A percentile compares a stretch with the other conserved stretches of the same genome.
These are phyloP conservation scores for Pantala flavescens DNA, from an alignment of 1,140 invertebrate species.

Conservation along the genomic window DNA sequence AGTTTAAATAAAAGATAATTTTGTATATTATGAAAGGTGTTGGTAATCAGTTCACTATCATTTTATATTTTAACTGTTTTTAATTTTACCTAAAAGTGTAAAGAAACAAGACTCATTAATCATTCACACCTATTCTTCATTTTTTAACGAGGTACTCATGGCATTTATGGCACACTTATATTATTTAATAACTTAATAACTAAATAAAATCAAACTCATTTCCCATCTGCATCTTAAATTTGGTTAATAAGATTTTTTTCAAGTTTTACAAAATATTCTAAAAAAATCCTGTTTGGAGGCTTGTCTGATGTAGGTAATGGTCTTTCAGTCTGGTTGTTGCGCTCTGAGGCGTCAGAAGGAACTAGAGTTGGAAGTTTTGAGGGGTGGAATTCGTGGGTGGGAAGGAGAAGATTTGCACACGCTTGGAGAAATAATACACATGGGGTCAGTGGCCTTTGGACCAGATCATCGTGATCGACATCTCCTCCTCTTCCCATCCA, in stretches of 20 bases:
- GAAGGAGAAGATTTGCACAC: constrained; percentile 74
- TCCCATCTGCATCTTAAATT: too few relatives aligned
- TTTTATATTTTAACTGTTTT: not conserved
- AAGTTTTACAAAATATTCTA: too few relatives aligned
- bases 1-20: constrained; percentile 31
- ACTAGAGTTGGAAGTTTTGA: constrained; percentile 87
- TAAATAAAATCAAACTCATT: too few relatives aligned
- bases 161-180: too few relatives aligned
- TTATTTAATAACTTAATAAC: too few relatives aligned
- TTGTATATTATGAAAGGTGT: not conserved
- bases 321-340: constrained; percentile 63
- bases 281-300: too few relatives aligned
- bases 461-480: constrained; percentile 77
- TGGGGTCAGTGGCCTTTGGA: constrained; percentile 75
- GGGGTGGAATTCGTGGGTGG: constrained; percentile 85
- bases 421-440: constrained; percentile 68
- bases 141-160: not conserved
- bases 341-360: constrained; percentile 87
- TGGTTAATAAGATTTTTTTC: too few relatives aligned
- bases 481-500: constrained; percentile 80
- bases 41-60: not conserved
- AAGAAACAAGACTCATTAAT: too few relatives aligned
- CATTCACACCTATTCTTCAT: not conserved
- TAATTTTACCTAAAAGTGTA: too few relatives aligned
- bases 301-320: not conserved